Base-by-base conservation (phyloP, 2,113 vertebrate species). In the Indicator indicator region DNA sequence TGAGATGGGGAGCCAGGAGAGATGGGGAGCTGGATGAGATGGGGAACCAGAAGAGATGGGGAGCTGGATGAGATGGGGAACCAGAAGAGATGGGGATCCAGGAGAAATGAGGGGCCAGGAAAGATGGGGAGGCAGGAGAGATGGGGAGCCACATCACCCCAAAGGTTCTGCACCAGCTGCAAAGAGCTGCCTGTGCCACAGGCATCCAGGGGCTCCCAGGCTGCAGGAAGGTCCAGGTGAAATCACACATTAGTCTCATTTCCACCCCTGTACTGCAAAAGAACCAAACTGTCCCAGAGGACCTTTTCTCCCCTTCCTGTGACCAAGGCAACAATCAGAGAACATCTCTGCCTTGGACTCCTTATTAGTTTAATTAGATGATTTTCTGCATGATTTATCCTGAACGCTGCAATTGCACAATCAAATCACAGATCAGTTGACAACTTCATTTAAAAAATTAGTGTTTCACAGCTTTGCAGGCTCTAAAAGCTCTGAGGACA, bases 381-480 rank as follows among this genome's bases (percentile, higher is more conserved):
- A 95, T 97, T 97, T 97, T 96, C 97, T 83, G 93, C 93, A 95
- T 94, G 86, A 94, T 95, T 78, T 92, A 92, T 92, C 90, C 80
- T 76, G 79, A 93, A 79, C 11, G n/a, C 86, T 76, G 93, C 54
- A 75, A 94, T 46, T 88, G 94, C 67, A 33, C 94, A 93, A 96
- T 94, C 93, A 95, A 96, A 95, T 83, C 95, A 94, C 91, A 95
- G 89, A 93, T 88, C 94, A 33, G 86, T 95, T 97, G 97, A 97
- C 96, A 97, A 90, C 93, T 97, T 97, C 93, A 96, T 97, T 96
- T 93, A 89, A 96, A 97, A 96, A 36, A 48, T 93, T 74, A 90
- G 79, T 26, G 20, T 82, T 83, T 55, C 83, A 95, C 67, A 86
- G 94, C 93, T 97, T 63, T 89, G 93, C 3, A 2, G 52, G 83